Conservation (phyloP, 30 jellyfish, hydroid and myxozoan genomes). For the Clytia hemisphaerica region DNA sequence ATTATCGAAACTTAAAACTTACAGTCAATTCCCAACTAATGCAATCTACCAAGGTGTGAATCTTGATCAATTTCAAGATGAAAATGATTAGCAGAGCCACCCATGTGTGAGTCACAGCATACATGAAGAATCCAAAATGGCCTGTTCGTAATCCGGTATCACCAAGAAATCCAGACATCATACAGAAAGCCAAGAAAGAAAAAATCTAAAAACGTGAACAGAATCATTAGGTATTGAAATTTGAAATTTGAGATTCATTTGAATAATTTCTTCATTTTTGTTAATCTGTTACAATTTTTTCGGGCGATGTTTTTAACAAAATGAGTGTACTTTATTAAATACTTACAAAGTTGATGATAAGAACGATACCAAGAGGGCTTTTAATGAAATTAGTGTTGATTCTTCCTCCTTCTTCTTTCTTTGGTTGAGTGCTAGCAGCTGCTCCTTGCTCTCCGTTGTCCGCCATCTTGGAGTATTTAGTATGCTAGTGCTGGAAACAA, state of each 20-base stretch:
- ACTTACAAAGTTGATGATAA: constrained; percentile 3
- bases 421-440: too few relatives aligned
- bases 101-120: constrained; percentile 10
- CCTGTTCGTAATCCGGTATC: neutral
- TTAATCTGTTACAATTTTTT: too few relatives aligned
- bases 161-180: constrained; percentile 19
- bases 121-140: constrained; percentile 9
- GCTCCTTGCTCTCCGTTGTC: too few relatives aligned
- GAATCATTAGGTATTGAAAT: too few relatives aligned
- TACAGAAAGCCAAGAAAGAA: constrained; percentile 4
- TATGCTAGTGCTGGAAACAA: too few relatives aligned
- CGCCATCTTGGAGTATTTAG: too few relatives aligned
- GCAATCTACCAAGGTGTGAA: neutral
- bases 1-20: neutral
- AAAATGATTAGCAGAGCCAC: constrained; percentile 10
- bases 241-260: too few relatives aligned
- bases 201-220: constrained; percentile 1
- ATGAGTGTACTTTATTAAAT: neutral
- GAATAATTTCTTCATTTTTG: too few relatives aligned
- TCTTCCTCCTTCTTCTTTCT: constrained; percentile 16
- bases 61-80: constrained; percentile 2
- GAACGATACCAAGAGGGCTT: neutral
- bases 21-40: constrained; percentile 17
- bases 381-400: neutral
- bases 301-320: too few relatives aligned